These are phyloP conservation scores for Campoletis sonorensis DNA, from an alignment of 1,140 invertebrate genomes.

Conservation along the genomic window DNA sequence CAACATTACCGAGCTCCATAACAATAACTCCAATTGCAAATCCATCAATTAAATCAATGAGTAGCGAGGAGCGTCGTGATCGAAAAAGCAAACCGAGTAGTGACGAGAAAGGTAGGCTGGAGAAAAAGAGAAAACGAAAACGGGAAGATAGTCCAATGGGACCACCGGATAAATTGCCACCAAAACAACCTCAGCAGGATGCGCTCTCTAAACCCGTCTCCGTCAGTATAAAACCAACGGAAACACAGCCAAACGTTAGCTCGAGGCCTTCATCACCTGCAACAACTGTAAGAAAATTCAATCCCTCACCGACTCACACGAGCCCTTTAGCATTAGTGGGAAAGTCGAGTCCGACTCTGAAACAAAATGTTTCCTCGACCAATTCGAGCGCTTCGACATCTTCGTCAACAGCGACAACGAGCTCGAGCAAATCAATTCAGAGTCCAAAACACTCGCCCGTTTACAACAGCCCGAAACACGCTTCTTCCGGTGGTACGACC, in stretches of 20 bases:
- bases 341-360: conserved; percentile 80
- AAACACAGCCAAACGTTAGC: conserved; percentile 79
- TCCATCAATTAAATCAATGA: conserved; percentile 77
- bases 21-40: conserved; percentile 88
- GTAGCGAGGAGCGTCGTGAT: conserved; percentile 80
- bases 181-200: conserved; percentile 79
- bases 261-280: conserved; percentile 81
- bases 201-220: conserved; percentile 85
- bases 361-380: conserved; percentile 68
- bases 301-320: conserved; percentile 83
- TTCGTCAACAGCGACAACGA: conserved; percentile 36
- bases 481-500: conserved; percentile 74
- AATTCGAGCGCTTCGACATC: conserved; percentile 33
- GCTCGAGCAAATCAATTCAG: conserved; percentile 78
- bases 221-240: conserved; percentile 85
- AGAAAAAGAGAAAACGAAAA: conserved; percentile 88
- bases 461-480: conserved; percentile 86
- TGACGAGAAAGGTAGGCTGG: conserved; percentile 80
- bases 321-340: conserved; percentile 78
- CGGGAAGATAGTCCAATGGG: conserved; percentile 88
- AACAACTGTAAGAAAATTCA: conserved; percentile 82
- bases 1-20: conserved; percentile 85
- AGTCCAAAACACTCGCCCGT: conserved; percentile 87
- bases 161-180: conserved; percentile 87
- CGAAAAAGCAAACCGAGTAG: conserved; percentile 76